Conservation (phyloP, 1,140 invertebrate genomes). For the Lucilia sericata region DNA sequence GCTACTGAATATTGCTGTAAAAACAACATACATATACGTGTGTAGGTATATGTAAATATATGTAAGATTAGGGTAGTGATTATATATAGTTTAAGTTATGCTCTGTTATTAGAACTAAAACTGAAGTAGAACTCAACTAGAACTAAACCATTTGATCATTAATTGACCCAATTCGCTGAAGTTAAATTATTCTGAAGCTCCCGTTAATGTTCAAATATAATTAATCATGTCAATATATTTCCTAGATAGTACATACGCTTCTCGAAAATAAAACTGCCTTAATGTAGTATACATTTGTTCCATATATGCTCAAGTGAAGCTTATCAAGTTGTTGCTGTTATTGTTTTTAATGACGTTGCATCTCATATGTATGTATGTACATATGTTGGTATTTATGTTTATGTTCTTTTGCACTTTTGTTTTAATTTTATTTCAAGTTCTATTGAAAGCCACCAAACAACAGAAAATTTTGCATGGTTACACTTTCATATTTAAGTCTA, state of each 20-base stretch:
- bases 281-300: neutral
- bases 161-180: no score
- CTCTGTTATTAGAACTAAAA: no score
- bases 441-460: slow-evolving; percentile 25
- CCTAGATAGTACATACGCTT: no score
- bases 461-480: neutral
- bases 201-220: no score
- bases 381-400: neutral
- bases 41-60: no score
- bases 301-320: slow-evolving; percentile 26
- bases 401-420: neutral
- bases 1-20: neutral
- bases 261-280: neutral
- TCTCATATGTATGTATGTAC: neutral
- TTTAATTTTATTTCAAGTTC: neutral
- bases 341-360: slow-evolving; percentile 17
- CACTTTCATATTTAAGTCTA: slow-evolving; percentile 23
- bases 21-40: no score
- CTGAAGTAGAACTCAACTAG: no score
- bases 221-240: no score
- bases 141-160: no score
- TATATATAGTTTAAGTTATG: no score
- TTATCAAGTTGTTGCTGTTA: slow-evolving; percentile 20
- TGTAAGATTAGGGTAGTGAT: no score
- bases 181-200: no score